A percentile compares a stretch with the other conserved stretches of the same genome.
phyloP scores from a whole-genome alignment of 2,113 vertebrate species.

The Toxostoma redivivum region DNA sequence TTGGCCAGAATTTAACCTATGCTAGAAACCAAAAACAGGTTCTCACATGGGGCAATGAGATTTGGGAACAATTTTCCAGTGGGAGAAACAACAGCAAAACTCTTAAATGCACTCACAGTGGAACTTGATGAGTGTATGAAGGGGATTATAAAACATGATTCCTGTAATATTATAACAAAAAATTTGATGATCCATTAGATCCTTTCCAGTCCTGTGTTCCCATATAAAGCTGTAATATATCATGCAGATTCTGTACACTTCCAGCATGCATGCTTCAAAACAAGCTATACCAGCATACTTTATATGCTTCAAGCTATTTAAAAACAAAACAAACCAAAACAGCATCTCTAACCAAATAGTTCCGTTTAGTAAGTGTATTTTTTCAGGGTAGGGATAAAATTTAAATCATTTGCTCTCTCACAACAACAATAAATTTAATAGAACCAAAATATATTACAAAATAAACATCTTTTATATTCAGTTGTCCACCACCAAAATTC shows the following conservation, averaged over 20 bases:
- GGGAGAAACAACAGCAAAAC: not conserved
- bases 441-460: conserved; percentile 9
- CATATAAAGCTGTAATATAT: not conserved
- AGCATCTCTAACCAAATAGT: not conserved
- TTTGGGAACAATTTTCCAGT: not conserved
- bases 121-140: not conserved
- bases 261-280: not conserved
- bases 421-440: not conserved
- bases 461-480: conserved; percentile 27
- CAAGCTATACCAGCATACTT: not conserved
- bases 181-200: not conserved
- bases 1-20: not conserved
- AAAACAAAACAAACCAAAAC: not conserved
- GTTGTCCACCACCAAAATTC: conserved; percentile 56
- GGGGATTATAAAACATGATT: not conserved
- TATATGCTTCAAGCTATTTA: not conserved
- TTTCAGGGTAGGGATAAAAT: not conserved
- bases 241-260: not conserved
- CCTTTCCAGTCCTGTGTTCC: not conserved
- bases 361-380: not conserved
- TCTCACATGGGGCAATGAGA: not conserved
- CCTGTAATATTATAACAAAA: not conserved
- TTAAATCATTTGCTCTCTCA: not conserved
- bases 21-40: not conserved
- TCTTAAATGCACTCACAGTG: not conserved